phyloP scores from a whole-genome alignment of 2,888 invertebrate genomes.

The Opisthograptis luteolata region DNA sequence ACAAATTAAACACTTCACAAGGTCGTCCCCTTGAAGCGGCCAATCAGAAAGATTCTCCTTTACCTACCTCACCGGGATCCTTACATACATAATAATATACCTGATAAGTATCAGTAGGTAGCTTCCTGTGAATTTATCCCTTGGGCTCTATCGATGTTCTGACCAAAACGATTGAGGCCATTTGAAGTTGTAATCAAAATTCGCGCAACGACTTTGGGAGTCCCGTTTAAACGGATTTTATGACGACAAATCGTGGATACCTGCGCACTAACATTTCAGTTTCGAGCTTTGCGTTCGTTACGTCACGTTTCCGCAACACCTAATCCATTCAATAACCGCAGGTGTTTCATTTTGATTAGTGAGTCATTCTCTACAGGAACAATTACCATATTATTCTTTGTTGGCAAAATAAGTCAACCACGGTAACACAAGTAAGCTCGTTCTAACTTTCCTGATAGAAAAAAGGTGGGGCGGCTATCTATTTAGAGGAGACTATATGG shows the following conservation, averaged over 20 bases:
- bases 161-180: constrained; percentile 20
- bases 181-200: constrained; percentile 32
- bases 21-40: constrained; percentile 20
- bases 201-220: constrained; percentile 29
- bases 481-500: constrained; percentile 60
- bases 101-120: constrained; percentile 21
- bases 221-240: constrained; percentile 21
- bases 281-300: constrained; percentile 16
- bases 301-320: constrained; percentile 14
- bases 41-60: constrained; percentile 20
- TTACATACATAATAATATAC: constrained; percentile 25
- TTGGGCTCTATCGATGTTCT: constrained; percentile 31
- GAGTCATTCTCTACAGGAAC: constrained; percentile 26
- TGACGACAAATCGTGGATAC: constrained; percentile 12
- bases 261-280: constrained; percentile 3
- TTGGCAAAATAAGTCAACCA: constrained; percentile 28
- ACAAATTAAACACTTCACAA: constrained; percentile 26
- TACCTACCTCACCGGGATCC: constrained; percentile 22
- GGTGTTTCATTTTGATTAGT: constrained; percentile 27
- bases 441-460: constrained; percentile 51
- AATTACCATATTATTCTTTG: constrained; percentile 23
- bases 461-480: constrained; percentile 50
- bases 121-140: constrained; percentile 33
- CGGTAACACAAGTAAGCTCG: constrained; percentile 37
- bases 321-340: constrained; percentile 24